phyloP scores from a whole-genome alignment of 2,797 vertebrate genomes.

The Pseudomugil tenellus region DNA sequence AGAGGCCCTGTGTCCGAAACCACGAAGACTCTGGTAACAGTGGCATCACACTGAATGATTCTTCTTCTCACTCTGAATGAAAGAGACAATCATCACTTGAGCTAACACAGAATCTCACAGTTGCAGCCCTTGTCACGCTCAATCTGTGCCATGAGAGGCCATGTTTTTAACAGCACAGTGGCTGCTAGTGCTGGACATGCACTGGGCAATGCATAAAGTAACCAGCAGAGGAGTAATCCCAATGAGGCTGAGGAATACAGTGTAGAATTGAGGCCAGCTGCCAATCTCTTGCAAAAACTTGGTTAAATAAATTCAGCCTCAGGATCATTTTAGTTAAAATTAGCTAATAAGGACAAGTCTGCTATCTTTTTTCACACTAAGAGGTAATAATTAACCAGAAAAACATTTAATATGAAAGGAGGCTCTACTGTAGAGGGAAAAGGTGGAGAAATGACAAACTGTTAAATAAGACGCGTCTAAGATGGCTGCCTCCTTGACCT shows the following conservation, averaged over 20 bases:
- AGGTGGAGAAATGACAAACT: conserved; percentile 28
- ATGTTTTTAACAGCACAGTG: conserved; percentile 35
- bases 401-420: conserved; percentile 10
- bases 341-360: conserved; percentile 24
- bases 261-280: conserved; percentile 56
- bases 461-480: conserved; percentile 56
- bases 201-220: conserved; percentile 40
- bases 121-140: conserved; percentile 43
- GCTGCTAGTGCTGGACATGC: conserved; percentile 25
- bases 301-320: conserved; percentile 43
- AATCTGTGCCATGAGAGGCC: conserved; percentile 42
- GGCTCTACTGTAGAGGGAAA: neutral
- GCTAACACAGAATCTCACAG: conserved; percentile 43
- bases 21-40: conserved; percentile 31
- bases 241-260: conserved; percentile 45
- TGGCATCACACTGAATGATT: conserved; percentile 31
- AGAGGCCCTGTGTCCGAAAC: conserved; percentile 32
- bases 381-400: neutral
- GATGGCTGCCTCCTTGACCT: conserved; percentile 76
- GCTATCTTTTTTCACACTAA: conserved; percentile 6
- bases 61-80: conserved; percentile 33
- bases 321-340: conserved; percentile 43
- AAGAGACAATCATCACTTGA: conserved; percentile 45
- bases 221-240: conserved; percentile 60
- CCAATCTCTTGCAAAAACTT: conserved; percentile 61